Percentiles rank a stretch among this genome's conserved stretches.
Conservation (phyloP, 2,113 vertebrate species). For the Gymnocephalus cernua region DNA sequence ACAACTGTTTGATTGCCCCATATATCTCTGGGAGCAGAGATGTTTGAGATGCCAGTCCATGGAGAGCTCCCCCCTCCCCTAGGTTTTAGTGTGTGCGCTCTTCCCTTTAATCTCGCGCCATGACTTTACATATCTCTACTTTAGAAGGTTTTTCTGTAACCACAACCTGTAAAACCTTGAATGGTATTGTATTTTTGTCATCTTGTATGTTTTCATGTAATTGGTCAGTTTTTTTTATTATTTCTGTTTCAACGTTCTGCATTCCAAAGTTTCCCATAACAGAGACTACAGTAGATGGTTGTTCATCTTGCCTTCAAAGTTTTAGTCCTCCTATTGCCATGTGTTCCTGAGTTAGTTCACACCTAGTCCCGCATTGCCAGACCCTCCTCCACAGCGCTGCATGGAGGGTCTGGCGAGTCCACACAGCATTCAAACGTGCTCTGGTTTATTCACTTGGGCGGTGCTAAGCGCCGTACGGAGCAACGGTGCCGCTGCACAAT, state of each 20-base stretch:
- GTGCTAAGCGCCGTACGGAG: too few species aligned
- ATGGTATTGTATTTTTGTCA: not conserved
- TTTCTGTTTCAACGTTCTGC: not conserved
- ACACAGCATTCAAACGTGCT: too few species aligned
- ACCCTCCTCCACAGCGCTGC: too few species aligned
- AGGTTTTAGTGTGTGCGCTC: constrained; percentile 20
- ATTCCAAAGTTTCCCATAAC: not conserved
- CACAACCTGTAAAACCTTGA: not conserved
- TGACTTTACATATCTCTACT: constrained; percentile 12
- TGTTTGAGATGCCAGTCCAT: constrained; percentile 66
- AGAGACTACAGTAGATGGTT: too few species aligned
- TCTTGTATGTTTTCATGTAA: not conserved
- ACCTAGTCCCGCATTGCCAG: too few species aligned
- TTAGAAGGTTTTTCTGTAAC: not conserved
- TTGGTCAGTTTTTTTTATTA: too few species aligned
- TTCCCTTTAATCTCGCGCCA: constrained; percentile 37
- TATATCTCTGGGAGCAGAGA: constrained; percentile 65
- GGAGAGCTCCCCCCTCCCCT: constrained; percentile 36
- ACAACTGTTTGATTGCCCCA: constrained; percentile 62
- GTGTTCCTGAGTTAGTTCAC: not conserved
- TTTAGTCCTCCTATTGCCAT: not conserved
- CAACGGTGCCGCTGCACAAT: too few species aligned
- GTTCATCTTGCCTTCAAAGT: not conserved
- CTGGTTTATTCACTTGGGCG: too few species aligned
- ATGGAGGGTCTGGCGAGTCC: too few species aligned